Evolutionary conservation across 2,797 vertebrate genomes (phyloP), one percentile per base, ranked within the genome.

Genomic region (Thripadectes ignobilis): DNA sequence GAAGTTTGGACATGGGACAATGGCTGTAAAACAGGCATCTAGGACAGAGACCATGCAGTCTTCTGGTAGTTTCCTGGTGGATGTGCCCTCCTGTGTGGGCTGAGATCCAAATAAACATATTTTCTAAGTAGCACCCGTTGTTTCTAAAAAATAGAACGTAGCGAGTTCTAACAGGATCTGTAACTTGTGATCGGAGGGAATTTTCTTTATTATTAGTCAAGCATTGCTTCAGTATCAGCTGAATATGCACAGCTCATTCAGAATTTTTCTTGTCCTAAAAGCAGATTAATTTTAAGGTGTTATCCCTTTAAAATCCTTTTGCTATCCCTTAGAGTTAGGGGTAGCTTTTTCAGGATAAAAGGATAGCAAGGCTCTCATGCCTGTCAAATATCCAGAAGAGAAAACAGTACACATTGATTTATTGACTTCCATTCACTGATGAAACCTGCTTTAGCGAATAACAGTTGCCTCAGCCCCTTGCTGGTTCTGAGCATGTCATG

Each of bases 41-140:
- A 51, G 9, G 34, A 30, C 1, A 3, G 51, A 38, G 23, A 49
- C 4, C 6, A 2, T 21, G 20, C 1, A 2, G 3, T 48, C 3
- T 6, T 32, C 27, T 2, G 10, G 18, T 9, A 26, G 23, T 29
- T 2, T 75, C 12, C 22, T 32, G 24, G n/a, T 8, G 7, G 27
- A 6, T 67, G 48, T 38, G 19, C 4, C 16, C 12, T 36, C 16
- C n/a, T 62, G n/a, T 36, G 36, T 49, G 48, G 32, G 10, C 9
- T 65, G 38, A 72, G 18, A 38, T 29, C 20, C 16, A 36, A 22
- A 8, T 12, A 30, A 39, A 23, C 2, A 0, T 58, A 6, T 34
- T 85, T 29, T 30, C 23, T 30, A 9, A 23, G 11, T 23, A n/a
- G 4, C 1, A 16, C 9, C 29, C 41, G 3, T 14, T 74, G 7